Conservation (phyloP, 2,113 vertebrate species). For the Lophotis ruficrista region DNA sequence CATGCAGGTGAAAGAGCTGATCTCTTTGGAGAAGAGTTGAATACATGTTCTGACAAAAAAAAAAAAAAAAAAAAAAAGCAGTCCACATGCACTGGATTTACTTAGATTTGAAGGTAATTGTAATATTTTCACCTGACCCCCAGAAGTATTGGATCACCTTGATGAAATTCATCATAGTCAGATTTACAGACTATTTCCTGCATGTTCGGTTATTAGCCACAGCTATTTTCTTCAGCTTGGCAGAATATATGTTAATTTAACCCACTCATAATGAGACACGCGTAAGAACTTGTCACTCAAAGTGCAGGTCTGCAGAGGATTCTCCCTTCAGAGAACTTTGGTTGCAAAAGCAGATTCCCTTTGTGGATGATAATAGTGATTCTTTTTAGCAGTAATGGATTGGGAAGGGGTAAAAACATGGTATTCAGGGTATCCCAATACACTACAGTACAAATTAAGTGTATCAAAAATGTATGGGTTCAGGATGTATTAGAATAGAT, state of each 20-base stretch:
- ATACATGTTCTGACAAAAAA: neutral
- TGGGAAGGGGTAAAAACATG: conserved; percentile 41
- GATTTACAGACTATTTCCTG: conserved; percentile 70
- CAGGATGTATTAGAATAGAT: conserved; percentile 46
- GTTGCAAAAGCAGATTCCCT: conserved; percentile 66
- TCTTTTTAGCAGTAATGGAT: conserved; percentile 64
- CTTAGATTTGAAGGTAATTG: conserved; percentile 32
- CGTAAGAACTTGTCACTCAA: conserved; percentile 78
- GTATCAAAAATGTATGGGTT: conserved; percentile 57
- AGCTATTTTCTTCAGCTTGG: conserved; percentile 68
- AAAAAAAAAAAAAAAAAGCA: neutral
- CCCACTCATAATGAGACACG: conserved; percentile 63
- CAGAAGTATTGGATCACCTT: conserved; percentile 47
- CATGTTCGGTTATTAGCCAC: conserved; percentile 67
- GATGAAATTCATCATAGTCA: conserved; percentile 64
- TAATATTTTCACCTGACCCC: conserved; percentile 36
- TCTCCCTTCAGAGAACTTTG: conserved; percentile 72
- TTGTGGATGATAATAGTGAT: conserved; percentile 68
- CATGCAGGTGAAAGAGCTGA: neutral
- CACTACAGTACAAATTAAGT: conserved; percentile 58
- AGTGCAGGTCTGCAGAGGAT: conserved; percentile 69
- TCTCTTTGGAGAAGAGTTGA: conserved; percentile 27
- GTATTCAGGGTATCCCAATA: conserved; percentile 42
- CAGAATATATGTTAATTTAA: conserved; percentile 78
- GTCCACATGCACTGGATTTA: neutral